Percentiles rank a stretch among this genome's conserved stretches.
Conservation (phyloP, 2,797 vertebrate genomes). For the Allobates femoralis region DNA sequence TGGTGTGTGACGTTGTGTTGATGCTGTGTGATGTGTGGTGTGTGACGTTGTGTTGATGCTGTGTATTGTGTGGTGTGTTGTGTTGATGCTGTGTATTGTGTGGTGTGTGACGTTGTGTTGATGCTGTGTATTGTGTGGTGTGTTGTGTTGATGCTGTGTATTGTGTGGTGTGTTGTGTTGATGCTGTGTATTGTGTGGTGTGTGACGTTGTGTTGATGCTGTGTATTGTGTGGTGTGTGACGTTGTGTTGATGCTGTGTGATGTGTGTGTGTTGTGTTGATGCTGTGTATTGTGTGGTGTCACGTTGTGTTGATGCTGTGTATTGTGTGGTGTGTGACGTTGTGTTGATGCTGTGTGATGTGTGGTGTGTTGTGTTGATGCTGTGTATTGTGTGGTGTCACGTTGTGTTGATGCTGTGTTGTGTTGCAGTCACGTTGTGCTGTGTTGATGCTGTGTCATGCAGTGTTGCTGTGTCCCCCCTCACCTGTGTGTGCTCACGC, state of each 20-base stretch:
- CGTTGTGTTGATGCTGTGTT: neutral
- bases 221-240: neutral
- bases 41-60: neutral
- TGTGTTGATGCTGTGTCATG: conserved; percentile 17
- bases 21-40: neutral
- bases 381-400: neutral
- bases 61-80: neutral
- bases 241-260: neutral
- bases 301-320: conserved; percentile 8
- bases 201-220: conserved; percentile 66
- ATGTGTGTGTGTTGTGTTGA: neutral
- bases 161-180: neutral
- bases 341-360: neutral
- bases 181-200: neutral
- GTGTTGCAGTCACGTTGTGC: conserved; percentile 62
- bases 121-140: neutral
- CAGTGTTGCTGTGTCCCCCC: neutral
- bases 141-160: neutral
- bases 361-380: neutral
- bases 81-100: neutral
- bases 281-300: neutral
- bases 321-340: neutral
- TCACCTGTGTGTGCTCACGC: conserved; percentile 9
- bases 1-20: neutral
- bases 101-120: neutral